Base-by-base conservation (phyloP, 2,888 invertebrate genomes). In the Volucella bombylans region DNA sequence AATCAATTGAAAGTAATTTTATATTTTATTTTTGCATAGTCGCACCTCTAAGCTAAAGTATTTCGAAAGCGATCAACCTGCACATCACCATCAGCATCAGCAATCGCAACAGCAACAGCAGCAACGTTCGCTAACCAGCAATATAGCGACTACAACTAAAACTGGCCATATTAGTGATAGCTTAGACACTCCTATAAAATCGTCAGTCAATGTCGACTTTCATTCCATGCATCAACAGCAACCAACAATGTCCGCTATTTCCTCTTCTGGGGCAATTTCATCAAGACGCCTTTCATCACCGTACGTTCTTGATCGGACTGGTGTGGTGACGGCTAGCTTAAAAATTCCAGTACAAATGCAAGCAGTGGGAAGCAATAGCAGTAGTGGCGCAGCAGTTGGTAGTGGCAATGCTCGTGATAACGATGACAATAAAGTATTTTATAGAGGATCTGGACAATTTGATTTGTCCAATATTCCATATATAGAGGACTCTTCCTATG, bases 241-340 rank as follows among this genome's bases (percentile, higher is more conserved):
- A 43, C 71, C 68, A 82, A 52, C 61, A n/a, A 12, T 64, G 47
- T 54, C 79, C 47, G 61, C 76, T 43, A 76, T 73, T 52, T 41
- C 10, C 61, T 68, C 86, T 18, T 43, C 39, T 43, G 50, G 68
- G 72, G 50, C 41, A 39, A 59, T 88, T 92, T 86, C 88, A 92
- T 74, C 65, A 12, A 87, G 95, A 90, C 92, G 93, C 89, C 94
- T 91, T 92, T 95, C 93, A 87, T 94, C 92, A 88, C 95, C 92
- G 87, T 94, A 93, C 93, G 64, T 88, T 14, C 77, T 88, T 8
- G 87, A 89, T 55, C 86, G 94, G 89, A 93, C 94, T 89, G 94
- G 94, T 87, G 94, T 96, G 73, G 95, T 97, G 88, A 96, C 96
- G 0, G 97, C 96, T 0, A 96, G 96, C 86, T 93, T 97, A 47